These are phyloP conservation scores for Xenotilapia caudafasciata DNA, from an alignment of 2,113 vertebrate species.

Conservation along the genomic window DNA sequence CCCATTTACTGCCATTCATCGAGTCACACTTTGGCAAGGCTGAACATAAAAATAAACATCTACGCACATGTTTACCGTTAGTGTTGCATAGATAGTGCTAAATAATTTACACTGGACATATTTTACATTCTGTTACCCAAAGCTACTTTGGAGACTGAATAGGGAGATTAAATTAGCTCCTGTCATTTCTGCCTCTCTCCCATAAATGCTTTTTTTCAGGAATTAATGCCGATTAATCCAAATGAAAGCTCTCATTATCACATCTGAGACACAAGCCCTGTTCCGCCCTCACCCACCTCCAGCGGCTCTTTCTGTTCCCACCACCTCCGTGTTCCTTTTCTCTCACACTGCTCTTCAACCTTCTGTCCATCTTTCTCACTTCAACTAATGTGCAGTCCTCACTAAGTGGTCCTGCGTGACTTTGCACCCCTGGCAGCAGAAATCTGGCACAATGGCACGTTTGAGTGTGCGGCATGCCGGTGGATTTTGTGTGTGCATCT, in stretches of 20 bases:
- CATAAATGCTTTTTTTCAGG: not conserved
- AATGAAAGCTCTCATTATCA: not conserved
- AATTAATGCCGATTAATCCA: not conserved
- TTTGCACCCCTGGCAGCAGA: not conserved
- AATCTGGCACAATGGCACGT: not conserved
- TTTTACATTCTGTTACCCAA: not conserved
- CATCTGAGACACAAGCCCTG: not conserved
- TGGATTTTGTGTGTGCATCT: not conserved
- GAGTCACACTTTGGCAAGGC: not conserved
- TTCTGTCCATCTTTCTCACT: constrained; percentile 9
- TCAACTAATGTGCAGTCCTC: constrained; percentile 6
- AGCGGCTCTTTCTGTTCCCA: not conserved
- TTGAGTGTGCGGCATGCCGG: not conserved
- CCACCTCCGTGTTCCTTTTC: not conserved
- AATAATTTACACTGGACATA: not conserved
- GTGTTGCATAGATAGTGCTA: not conserved
- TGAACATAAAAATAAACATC: not conserved
- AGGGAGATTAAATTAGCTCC: not conserved
- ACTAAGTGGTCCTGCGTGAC: not conserved
- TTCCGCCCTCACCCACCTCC: not conserved
- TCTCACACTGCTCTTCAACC: not conserved
- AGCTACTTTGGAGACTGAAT: not conserved
- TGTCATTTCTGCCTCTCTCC: not conserved
- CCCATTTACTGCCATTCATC: not conserved
- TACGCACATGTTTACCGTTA: not conserved